Conservation (phyloP, 2,113 vertebrate species). For the Centropus unirufus region DNA sequence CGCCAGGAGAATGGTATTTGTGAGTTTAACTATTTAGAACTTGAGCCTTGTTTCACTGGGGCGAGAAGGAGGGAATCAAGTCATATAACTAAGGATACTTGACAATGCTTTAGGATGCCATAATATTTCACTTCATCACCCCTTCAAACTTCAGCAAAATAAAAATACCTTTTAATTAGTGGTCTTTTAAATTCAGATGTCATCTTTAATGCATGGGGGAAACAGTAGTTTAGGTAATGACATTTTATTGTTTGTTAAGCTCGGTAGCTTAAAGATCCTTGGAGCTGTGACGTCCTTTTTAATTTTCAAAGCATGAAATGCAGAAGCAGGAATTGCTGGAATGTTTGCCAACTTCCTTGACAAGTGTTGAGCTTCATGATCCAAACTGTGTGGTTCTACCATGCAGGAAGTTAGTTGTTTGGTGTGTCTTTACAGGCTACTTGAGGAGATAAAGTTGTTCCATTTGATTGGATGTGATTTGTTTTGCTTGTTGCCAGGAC, state of each 20-base stretch:
- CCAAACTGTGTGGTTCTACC: neutral
- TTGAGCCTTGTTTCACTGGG: neutral
- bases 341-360: neutral
- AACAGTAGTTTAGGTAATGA: neutral
- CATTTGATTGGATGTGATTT: neutral
- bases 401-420: neutral
- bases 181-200: neutral
- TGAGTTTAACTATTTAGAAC: neutral
- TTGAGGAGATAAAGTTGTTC: neutral
- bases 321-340: neutral
- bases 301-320: neutral
- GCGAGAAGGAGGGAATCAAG: neutral
- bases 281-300: neutral
- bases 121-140: neutral
- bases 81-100: neutral
- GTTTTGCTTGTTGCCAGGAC: conserved; percentile 79
- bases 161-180: neutral
- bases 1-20: neutral
- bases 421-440: neutral
- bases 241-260: neutral
- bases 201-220: neutral
- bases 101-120: neutral
- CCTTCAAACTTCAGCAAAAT: neutral
- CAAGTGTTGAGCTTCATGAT: neutral
- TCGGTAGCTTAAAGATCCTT: neutral